These are phyloP conservation scores for Mesitornis unicolor DNA, from an alignment of 2,113 vertebrate genomes.

Conservation along the genomic window DNA sequence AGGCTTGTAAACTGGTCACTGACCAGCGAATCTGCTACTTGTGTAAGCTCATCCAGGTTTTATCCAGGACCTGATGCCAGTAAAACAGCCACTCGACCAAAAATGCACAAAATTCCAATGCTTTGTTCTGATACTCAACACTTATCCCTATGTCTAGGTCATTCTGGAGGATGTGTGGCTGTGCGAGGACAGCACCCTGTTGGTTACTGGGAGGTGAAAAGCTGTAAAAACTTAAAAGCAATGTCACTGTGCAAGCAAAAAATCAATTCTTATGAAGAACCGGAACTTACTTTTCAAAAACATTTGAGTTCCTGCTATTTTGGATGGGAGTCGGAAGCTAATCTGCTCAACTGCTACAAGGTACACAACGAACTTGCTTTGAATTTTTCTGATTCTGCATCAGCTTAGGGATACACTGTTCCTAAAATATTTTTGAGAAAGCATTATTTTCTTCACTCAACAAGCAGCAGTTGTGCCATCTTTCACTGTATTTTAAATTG, in stretches of 20 bases:
- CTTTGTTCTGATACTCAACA: background rate
- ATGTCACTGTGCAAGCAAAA: slow-evolving; percentile 88
- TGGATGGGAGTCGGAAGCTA: slow-evolving; percentile 84
- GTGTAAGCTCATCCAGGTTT: background rate
- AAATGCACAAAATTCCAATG: background rate
- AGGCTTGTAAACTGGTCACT: background rate
- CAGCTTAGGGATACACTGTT: background rate
- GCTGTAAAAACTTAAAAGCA: slow-evolving; percentile 84
- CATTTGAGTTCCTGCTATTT: slow-evolving; percentile 77
- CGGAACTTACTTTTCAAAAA: slow-evolving; percentile 70
- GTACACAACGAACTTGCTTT: slow-evolving; percentile 40
- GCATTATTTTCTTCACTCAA: background rate
- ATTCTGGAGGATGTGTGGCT: slow-evolving; percentile 84
- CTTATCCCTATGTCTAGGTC: slow-evolving; percentile 67
- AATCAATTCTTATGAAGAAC: slow-evolving; percentile 67
- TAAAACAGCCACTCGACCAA: background rate
- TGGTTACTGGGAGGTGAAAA: slow-evolving; percentile 92
- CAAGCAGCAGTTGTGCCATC: background rate
- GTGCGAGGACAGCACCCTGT: slow-evolving; percentile 77
- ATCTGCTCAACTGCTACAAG: slow-evolving; percentile 87
- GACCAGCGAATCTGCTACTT: background rate
- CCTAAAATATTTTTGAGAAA: background rate
- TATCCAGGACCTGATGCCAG: background rate
- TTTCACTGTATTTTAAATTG: background rate
- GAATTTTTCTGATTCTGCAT: background rate